Evolutionary conservation across 2,888 invertebrate species (phyloP), one percentile per base, ranked within the genome.

Genomic region (Cynaeus angustus): DNA sequence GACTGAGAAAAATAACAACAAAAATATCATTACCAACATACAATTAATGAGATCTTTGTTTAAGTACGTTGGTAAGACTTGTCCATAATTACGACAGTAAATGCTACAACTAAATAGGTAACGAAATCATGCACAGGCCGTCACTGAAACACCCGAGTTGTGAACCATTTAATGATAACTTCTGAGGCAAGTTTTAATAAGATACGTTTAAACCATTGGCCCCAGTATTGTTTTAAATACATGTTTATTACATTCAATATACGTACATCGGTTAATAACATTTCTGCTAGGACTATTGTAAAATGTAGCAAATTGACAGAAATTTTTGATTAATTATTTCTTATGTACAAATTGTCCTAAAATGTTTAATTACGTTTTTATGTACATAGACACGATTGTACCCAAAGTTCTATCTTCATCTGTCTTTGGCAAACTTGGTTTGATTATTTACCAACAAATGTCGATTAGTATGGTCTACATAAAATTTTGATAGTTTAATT

Each of bases 121-220:
- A 74, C 74, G 48, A 71, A 69, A 72, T 64, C 66, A 66, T 70
- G 69, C 71, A 45, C 61, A 72, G 74, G 71, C 71, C 71, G 59
- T 67, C 28, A 48, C 37, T 33, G 33, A 65, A 43, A 65, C 68
- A 68, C 48, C 61, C 41, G 58, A 55, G 59, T 59, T 68, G 67
- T 72, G 53, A 64, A 65, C 62, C 50, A 52, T 38, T 52, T 50
- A 62, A 16, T 56, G 45, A 58, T 50, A 59, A 75, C 66, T 66
- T 81, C 82, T 82, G 83, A 83, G 82, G 83, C 83, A 80, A 80
- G 68, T 75, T 75, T 79, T 53, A 79, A 80, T 83, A 82, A 83
- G 83, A 83, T 83, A 83, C 81, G 81, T 82, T 80, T 78, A 75
- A 78, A 79, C 74, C 77, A 80, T 83, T 84, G 84, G 84, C 84